Base-by-base conservation (phyloP, 1,140 invertebrate species). In the Lasioglossum albipes region DNA sequence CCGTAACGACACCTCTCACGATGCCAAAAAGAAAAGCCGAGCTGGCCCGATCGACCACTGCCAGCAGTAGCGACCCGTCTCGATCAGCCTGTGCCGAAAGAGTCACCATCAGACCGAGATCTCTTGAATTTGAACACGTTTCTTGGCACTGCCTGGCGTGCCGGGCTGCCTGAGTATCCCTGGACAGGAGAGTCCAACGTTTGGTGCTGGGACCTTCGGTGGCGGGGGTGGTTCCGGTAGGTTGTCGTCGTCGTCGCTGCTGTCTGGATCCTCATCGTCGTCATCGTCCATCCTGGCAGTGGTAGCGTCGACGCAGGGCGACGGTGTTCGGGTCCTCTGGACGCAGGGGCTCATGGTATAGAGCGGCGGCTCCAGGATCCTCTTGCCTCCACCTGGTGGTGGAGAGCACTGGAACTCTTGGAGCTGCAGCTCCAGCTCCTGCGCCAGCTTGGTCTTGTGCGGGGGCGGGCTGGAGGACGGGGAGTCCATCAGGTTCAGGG, bases 111-210 rank as follows among this genome's bases (percentile, higher is more conserved):
- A 97, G 92, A 97, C 97, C 64, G 96, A 97, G 94, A 97, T 97
- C 91, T 97, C 96, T 92, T 97, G 96, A 92, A 97, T 97, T 93
- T 97, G 97, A 82, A 97, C 97, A 86, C 97, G 95, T 93, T 97
- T 97, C 92, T 97, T 97, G 92, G 96, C 95, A 69, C 96, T 95
- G 59, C 95, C 96, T 0, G 95, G 95, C 4, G 94, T 95, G 3
- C 94, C 94, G 1, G 95, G 94, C 82, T 95, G 94, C 42, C 95
- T 89, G 7, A 96, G 90, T 31, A 96, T 96, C 0, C 95, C 95
- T 5, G 93, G 93, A 84, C 93, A 95, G 80, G 92, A 88, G 20
- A 91, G 85, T 2, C 83, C 75, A 65, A 88, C 76, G 70, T 88
- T 92, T 0, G 94, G 92, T 0, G 95, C 94, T 6, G 93, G 94